Evolutionary conservation across 2,113 vertebrate species (phyloP), one percentile per base, ranked within the genome.

Genomic region (Anolis carolinensis): DNA sequence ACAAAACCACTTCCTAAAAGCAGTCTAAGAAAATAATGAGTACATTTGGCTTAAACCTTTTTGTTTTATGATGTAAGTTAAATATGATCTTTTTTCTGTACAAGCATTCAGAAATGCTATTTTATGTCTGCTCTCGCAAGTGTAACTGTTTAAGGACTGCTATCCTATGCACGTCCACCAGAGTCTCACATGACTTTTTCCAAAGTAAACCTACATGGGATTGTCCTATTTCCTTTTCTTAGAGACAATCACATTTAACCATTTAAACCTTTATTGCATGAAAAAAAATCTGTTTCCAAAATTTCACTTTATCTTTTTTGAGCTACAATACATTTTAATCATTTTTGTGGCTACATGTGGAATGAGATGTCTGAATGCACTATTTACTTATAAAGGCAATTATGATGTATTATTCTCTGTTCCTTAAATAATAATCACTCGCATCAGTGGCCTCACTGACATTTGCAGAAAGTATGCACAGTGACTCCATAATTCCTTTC

Each of bases 381-480:
- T 16, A 70, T 85, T 52, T 79, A 32, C 2, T 78, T 52, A 55
- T 11, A 55, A n/a, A n/a, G 48, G 20, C 5, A 76, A 68, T 77
- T 52, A 20, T 9, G 10, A 18, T 34, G 11, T 77, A 59, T 79
- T 79, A 36, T 30, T 79, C 72, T 79, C 27, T 79, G 32, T 71
- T 34, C 34, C 50, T 70, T 85, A 76, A 62, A 79, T 44, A 62
- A 72, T 32, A 62, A 72, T 62, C 27, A 70, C 65, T 59, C 55
- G 32, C 16, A 79, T 79, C 34, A 71, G 36, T 79, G 76, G 27
- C 76, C 50, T 44, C 34, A 16, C 21, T 83, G 71, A 83, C 55
- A 75, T 74, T 79, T 85, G 4, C n/a, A 55, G 50, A 70, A 79
- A 70, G 14, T 50, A 50, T 84, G 73, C 62, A 67, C 73, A 76